Evolutionary conservation across 2,888 invertebrate genomes (phyloP).

Genomic region (Epinotia bilunana): DNA sequence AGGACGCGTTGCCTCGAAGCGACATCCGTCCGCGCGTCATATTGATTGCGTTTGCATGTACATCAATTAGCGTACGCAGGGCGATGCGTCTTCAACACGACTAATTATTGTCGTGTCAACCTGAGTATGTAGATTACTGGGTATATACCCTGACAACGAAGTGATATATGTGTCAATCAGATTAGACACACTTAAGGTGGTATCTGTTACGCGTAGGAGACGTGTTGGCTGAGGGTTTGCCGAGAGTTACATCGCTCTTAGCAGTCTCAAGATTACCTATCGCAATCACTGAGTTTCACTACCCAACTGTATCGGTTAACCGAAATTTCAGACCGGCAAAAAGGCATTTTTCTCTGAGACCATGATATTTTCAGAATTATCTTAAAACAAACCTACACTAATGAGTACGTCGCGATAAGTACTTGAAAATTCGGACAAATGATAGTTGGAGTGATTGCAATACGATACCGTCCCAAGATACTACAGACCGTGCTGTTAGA

Average conservation of each 20-base stretch:
- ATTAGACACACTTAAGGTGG: slow-evolving; percentile 42
- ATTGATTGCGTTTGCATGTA: slow-evolving; percentile 84
- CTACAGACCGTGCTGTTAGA: too few relatives aligned
- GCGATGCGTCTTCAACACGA: slow-evolving; percentile 78
- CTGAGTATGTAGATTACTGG: slow-evolving; percentile 59
- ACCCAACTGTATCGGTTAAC: too few relatives aligned
- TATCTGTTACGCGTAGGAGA: slow-evolving; percentile 13
- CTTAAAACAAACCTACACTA: too few relatives aligned
- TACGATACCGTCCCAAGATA: too few relatives aligned
- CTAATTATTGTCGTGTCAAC: slow-evolving; percentile 80
- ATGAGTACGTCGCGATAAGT: too few relatives aligned
- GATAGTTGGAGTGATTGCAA: too few relatives aligned
- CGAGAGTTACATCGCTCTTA: neutral
- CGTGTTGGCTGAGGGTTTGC: neutral
- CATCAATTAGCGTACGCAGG: slow-evolving; percentile 80
- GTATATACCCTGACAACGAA: slow-evolving; percentile 65
- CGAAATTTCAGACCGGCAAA: too few relatives aligned
- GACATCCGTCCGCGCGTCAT: slow-evolving; percentile 74
- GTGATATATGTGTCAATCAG: slow-evolving; percentile 61
- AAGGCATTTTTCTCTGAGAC: too few relatives aligned
- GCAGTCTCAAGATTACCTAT: neutral
- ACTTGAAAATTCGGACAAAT: too few relatives aligned
- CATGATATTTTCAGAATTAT: too few relatives aligned
- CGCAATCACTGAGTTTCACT: too few relatives aligned
- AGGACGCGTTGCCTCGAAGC: slow-evolving; percentile 57